Percentiles rank a stretch among this genome's conserved stretches.
phyloP scores from a whole-genome alignment of 2,797 vertebrate species.

The Hoplostethus atlanticus region DNA sequence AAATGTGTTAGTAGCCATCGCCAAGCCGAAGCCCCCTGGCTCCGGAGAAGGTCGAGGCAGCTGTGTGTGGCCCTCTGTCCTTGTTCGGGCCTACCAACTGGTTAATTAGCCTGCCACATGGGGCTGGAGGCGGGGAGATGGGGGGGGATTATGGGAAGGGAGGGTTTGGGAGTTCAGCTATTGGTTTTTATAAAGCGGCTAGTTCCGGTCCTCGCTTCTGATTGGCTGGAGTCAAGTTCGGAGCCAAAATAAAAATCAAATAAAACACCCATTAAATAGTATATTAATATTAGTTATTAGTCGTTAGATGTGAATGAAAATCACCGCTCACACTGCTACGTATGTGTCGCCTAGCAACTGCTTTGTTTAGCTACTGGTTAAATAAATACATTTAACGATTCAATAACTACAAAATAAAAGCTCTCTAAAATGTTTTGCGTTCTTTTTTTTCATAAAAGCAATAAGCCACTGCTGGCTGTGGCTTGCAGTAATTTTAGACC shows the following conservation, averaged over 20 bases:
- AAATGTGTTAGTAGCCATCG: conserved; percentile 23
- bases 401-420: too few relatives aligned
- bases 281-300: too few relatives aligned
- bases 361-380: too few relatives aligned
- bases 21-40: conserved; percentile 34
- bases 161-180: conserved; percentile 10
- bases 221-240: conserved; percentile 4
- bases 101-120: conserved; percentile 60
- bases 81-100: conserved; percentile 47
- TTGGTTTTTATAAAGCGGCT: conserved; percentile 31
- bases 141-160: conserved; percentile 32
- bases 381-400: too few relatives aligned
- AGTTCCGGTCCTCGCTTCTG: conserved; percentile 23
- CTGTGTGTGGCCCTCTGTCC: conserved; percentile 66
- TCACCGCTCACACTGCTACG: too few relatives aligned
- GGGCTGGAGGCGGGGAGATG: conserved; percentile 22
- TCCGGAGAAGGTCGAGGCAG: conserved; percentile 46
- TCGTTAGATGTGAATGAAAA: too few relatives aligned
- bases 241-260: conserved; percentile 7
- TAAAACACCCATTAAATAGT: too few relatives aligned
- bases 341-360: too few relatives aligned
- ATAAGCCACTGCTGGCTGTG: not conserved
- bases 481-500: conserved; percentile 33
- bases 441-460: too few relatives aligned
- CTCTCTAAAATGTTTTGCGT: too few relatives aligned